Conservation (phyloP, 2,888 invertebrate genomes). For the Leucoma salicis region DNA sequence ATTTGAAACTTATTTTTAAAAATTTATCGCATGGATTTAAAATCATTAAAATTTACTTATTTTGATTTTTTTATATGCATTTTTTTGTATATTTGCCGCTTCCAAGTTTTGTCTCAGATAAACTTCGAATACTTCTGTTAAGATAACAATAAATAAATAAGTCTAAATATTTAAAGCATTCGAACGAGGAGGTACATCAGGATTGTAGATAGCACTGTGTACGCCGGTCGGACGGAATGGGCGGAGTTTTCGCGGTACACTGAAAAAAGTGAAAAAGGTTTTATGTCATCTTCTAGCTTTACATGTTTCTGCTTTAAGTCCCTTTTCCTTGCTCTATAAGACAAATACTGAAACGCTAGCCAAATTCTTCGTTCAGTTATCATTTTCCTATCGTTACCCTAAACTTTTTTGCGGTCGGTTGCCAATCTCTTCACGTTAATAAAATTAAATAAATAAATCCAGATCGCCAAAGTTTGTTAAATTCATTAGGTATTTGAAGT, state of each 20-base stretch:
- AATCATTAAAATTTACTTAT: background rate
- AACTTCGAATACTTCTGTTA: conserved; percentile 42
- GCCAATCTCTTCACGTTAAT: too few relatives aligned
- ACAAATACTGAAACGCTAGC: too few relatives aligned
- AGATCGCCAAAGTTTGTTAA: too few relatives aligned
- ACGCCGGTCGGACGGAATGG: conserved; percentile 44
- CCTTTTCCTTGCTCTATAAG: too few relatives aligned
- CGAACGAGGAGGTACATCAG: conserved; percentile 71
- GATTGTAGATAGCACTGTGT: conserved; percentile 45
- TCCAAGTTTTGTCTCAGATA: conserved; percentile 36
- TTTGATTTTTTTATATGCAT: background rate
- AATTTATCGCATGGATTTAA: background rate
- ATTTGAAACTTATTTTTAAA: conserved; percentile 1
- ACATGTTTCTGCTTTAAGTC: too few relatives aligned
- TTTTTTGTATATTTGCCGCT: background rate
- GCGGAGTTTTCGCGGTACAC: conserved; percentile 48
- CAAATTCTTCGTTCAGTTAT: too few relatives aligned
- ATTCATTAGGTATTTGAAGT: too few relatives aligned
- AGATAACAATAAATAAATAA: conserved; percentile 70
- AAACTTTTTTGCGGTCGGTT: too few relatives aligned
- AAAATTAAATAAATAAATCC: background rate
- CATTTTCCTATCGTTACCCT: too few relatives aligned
- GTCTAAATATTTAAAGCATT: conserved; percentile 60
- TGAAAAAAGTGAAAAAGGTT: conserved; percentile 42
- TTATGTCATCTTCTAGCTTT: too few relatives aligned